phyloP scores from a whole-genome alignment of 37 sponge, comb jelly and placozoan genomes.

The Diacarnus erythraeanus region DNA sequence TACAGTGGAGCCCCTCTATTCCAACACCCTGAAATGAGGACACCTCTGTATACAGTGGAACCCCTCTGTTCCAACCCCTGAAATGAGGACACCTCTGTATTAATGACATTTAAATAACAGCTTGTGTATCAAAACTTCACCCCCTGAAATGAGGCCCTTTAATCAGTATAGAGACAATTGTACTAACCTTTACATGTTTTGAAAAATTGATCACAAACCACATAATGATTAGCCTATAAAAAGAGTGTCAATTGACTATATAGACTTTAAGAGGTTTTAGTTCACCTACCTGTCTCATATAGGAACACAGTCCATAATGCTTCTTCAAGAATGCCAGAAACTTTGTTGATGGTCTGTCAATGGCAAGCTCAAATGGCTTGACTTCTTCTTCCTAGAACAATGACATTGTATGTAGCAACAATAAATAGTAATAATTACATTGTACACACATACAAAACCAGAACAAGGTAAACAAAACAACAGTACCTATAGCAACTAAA shows the following conservation, averaged over 20 bases:
- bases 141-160: no score
- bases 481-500: background rate
- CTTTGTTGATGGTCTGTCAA: conserved; percentile 93
- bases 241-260: no score
- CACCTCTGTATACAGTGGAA: no score
- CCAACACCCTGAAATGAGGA: no score
- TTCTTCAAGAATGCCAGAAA: conserved; percentile 81
- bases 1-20: no score
- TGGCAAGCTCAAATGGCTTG: conserved; percentile 73
- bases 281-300: conserved; percentile 69
- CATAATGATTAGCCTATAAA: conserved; percentile 86
- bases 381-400: conserved; percentile 60
- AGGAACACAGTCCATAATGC: conserved; percentile 71
- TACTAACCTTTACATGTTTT: conserved; percentile 45
- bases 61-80: no score
- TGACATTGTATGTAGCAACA: background rate
- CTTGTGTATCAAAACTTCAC: no score
- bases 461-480: no score
- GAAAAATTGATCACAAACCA: conserved; percentile 89
- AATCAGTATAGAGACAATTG: background rate
- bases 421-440: no score
- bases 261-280: background rate
- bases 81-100: no score
- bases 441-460: conserved; percentile 26
- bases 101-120: no score